phyloP scores from a whole-genome alignment of 2,797 vertebrate genomes.

The Poliocrania exsul region DNA sequence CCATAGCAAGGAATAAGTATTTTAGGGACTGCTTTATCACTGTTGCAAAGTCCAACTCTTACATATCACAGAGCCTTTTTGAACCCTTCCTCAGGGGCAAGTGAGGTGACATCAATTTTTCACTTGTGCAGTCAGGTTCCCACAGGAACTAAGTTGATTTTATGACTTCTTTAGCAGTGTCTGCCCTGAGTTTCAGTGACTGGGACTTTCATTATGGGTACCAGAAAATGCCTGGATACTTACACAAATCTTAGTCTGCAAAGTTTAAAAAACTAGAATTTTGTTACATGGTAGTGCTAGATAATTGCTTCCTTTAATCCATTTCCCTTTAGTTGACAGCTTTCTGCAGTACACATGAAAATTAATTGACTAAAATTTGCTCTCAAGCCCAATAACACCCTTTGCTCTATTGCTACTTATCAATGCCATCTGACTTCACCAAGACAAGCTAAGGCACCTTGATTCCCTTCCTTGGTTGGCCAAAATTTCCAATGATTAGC shows the following conservation, averaged over 20 bases:
- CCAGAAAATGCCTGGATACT: not conserved
- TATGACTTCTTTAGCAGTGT: not conserved
- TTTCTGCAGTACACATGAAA: not conserved
- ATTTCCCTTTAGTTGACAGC: not conserved
- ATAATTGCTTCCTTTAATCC: not conserved
- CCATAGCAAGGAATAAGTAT: not conserved
- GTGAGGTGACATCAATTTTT: not conserved
- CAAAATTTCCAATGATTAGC: not conserved
- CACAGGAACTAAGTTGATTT: not conserved
- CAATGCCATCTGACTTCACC: not conserved
- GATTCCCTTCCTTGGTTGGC: not conserved
- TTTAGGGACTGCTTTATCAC: not conserved
- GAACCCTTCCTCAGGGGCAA: not conserved
- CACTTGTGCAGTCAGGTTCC: not conserved
- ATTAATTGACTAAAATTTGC: not conserved
- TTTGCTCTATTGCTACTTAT: not conserved
- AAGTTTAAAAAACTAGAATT: not conserved
- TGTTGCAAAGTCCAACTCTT: not conserved
- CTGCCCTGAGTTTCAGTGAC: not conserved
- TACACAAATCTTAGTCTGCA: not conserved
- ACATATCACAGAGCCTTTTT: not conserved
- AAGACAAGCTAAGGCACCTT: not conserved
- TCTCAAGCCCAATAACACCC: not conserved
- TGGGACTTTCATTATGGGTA: not conserved
- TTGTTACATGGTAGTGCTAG: not conserved